These are phyloP conservation scores for Chloroceryle aenea DNA, from an alignment of 2,113 vertebrate genomes.

Conservation along the genomic window DNA sequence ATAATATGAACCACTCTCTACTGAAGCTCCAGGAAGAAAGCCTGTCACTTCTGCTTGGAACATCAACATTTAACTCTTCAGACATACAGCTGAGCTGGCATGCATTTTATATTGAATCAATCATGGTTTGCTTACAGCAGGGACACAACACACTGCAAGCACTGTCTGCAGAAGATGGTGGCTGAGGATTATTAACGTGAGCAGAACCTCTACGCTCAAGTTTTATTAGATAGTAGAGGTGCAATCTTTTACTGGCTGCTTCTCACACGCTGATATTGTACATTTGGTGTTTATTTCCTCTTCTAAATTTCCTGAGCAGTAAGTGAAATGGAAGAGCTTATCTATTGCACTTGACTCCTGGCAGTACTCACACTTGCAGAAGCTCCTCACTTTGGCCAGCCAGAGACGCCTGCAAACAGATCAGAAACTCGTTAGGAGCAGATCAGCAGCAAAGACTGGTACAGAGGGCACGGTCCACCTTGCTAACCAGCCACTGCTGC, in stretches of 20 bases:
- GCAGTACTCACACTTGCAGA: conserved; percentile 79
- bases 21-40: not conserved
- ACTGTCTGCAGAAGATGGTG: not conserved
- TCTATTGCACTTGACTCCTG: not conserved
- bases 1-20: not conserved
- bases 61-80: not conserved
- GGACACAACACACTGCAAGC: not conserved
- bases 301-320: not conserved
- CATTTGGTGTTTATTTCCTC: not conserved
- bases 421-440: not conserved
- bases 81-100: not conserved
- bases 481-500: not conserved
- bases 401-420: conserved; percentile 74
- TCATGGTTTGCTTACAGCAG: not conserved
- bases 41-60: not conserved
- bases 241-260: not conserved
- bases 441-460: not conserved
- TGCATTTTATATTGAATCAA: not conserved
- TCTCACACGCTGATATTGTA: not conserved
- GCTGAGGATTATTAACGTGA: not conserved
- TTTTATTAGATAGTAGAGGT: not conserved
- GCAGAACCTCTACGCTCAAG: not conserved
- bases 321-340: not conserved
- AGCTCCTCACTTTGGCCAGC: conserved; percentile 75
- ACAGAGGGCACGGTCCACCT: not conserved